Percentiles rank a stretch among this genome's conserved stretches.
These are phyloP conservation scores for Acyrthosiphon pisum DNA, from an alignment of 1,140 invertebrate genomes.

Conservation along the genomic window DNA sequence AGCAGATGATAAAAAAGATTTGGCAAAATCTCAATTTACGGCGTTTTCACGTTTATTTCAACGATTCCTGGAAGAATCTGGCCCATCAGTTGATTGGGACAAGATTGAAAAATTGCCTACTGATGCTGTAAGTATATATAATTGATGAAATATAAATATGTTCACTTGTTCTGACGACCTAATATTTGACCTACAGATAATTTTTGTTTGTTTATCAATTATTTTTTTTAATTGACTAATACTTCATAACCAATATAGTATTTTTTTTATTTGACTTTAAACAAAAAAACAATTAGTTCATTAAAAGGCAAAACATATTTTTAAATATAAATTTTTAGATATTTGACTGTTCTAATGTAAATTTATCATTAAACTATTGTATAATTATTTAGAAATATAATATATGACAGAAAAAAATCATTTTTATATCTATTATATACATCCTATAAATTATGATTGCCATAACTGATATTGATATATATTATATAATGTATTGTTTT, in stretches of 20 bases:
- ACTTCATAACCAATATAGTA: background rate
- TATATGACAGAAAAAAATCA: background rate
- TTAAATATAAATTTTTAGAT: too few species aligned
- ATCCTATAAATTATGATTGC: too few species aligned
- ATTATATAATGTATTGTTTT: too few species aligned
- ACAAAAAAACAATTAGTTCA: background rate
- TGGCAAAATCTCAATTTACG: constrained; percentile 73
- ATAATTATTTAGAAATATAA: too few species aligned
- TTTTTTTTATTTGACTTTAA: background rate
- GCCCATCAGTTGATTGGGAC: constrained; percentile 89
- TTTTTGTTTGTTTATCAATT: background rate
- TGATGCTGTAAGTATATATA: constrained; percentile 71
- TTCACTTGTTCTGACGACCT: background rate
- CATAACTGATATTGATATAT: too few species aligned
- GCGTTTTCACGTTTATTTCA: constrained; percentile 86
- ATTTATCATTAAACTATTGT: background rate
- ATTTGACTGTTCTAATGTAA: background rate
- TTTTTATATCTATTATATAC: background rate
- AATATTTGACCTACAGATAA: constrained; percentile 27
- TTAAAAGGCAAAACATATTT: background rate
- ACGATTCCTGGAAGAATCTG: constrained; percentile 84
- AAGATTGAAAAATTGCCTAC: constrained; percentile 88
- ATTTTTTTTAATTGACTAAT: constrained; percentile 31
- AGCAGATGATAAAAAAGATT: constrained; percentile 66
- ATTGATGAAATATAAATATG: constrained; percentile 9